Evolutionary conservation across 2,797 vertebrate genomes (phyloP).

Genomic region (Dipus sagitta): DNA sequence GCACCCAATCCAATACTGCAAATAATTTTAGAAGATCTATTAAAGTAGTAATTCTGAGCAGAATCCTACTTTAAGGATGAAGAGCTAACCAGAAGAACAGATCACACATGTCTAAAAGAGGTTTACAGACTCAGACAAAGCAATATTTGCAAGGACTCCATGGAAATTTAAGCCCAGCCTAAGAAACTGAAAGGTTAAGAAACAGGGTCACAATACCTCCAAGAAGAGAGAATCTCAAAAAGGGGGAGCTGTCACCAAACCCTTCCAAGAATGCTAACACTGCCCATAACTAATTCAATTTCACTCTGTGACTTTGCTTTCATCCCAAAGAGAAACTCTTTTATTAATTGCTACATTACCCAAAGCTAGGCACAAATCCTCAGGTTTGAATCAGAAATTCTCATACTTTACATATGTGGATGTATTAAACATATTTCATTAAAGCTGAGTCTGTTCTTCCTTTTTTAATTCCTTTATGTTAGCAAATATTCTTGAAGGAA

Average conservation of each 20-base stretch:
- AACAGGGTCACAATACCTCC: not conserved
- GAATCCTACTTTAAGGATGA: not conserved
- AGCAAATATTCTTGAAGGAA: conserved; percentile 34
- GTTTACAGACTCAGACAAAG: not conserved
- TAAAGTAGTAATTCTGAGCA: conserved; percentile 25
- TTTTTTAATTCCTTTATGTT: not conserved
- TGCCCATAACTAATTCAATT: conserved; percentile 37
- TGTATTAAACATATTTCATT: conserved; percentile 32
- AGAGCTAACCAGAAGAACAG: not conserved
- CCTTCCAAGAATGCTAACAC: not conserved
- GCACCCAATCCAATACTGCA: not conserved
- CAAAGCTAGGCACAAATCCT: not conserved
- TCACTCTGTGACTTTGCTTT: not conserved
- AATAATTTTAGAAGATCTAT: not conserved
- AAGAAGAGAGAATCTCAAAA: not conserved
- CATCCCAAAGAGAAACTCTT: not conserved
- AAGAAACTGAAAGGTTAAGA: not conserved
- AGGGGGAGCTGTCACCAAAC: not conserved
- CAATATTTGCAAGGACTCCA: not conserved
- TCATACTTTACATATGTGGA: not conserved
- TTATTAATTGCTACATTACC: not conserved
- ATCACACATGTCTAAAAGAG: not conserved
- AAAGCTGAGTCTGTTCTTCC: not conserved
- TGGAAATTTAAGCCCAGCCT: not conserved
- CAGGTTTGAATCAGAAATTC: not conserved